A percentile compares a stretch with the other conserved stretches of the same genome.
Conservation (phyloP, 2,888 invertebrate species). For the Epinotia demarniana region DNA sequence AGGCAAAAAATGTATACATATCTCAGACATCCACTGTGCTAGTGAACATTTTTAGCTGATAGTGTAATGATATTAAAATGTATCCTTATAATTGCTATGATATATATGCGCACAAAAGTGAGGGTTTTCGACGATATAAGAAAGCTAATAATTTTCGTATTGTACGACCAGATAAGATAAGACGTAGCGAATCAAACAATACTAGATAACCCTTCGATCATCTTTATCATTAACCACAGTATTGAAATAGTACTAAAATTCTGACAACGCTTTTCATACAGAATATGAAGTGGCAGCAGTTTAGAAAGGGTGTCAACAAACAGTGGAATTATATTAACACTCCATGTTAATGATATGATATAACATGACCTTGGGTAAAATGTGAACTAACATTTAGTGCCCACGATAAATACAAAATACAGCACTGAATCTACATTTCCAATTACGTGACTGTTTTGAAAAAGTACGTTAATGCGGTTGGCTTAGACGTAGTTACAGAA, state of each 20-base stretch:
- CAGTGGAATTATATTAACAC: background rate
- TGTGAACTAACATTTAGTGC: background rate
- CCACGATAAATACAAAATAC: background rate
- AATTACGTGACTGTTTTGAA: background rate
- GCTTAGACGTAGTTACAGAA: background rate
- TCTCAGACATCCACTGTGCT: too few relatives aligned
- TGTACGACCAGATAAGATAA: conserved; percentile 7
- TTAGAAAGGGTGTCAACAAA: background rate
- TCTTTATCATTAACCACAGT: background rate
- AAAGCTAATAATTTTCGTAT: background rate
- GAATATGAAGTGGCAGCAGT: background rate
- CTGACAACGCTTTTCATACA: background rate
- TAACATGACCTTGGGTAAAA: background rate
- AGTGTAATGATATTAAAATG: conserved; percentile 11
- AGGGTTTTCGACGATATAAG: conserved; percentile 6
- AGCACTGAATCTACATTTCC: background rate
- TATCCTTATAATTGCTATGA: background rate
- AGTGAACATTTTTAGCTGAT: background rate
- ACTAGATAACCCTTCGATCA: background rate
- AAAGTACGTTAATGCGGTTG: background rate
- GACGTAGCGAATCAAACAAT: background rate
- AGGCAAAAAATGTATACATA: too few relatives aligned
- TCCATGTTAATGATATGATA: background rate
- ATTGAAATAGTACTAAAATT: background rate
- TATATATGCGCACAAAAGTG: conserved; percentile 4